phyloP scores from a whole-genome alignment of 2,113 vertebrate genomes.

The Pseudolaguvia tuberculata region DNA sequence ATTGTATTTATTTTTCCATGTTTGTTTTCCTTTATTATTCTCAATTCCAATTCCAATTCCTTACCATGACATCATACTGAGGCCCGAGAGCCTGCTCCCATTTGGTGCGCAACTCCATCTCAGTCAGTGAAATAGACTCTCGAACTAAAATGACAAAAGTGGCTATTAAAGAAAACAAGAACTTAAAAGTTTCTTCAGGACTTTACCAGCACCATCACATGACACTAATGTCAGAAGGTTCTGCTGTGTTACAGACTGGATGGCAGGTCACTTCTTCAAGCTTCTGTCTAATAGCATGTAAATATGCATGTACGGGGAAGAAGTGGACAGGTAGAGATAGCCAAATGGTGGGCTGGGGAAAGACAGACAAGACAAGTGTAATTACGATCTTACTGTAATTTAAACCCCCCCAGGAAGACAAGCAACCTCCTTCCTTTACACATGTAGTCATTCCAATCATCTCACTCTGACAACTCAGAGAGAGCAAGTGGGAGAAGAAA shows the following conservation, averaged over 20 bases:
- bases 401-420: constrained; percentile 27
- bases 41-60: constrained; percentile 33
- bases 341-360: not conserved
- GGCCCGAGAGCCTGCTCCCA: constrained; percentile 87
- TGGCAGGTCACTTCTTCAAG: not conserved
- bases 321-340: not conserved
- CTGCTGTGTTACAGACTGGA: not conserved
- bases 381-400: constrained; percentile 29
- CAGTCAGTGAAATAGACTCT: constrained; percentile 52
- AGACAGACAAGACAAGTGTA: constrained; percentile 2
- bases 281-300: not conserved
- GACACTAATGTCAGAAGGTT: constrained; percentile 24
- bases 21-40: not conserved
- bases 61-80: constrained; percentile 88
- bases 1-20: not conserved
- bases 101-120: constrained; percentile 75
- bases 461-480: constrained; percentile 20
- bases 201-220: constrained; percentile 5
- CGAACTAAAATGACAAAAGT: constrained; percentile 56
- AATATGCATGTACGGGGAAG: not conserved
- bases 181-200: constrained; percentile 8
- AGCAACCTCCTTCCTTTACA: constrained; percentile 35
- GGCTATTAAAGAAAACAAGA: constrained; percentile 32
- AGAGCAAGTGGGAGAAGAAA: constrained; percentile 21
- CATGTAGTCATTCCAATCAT: constrained; percentile 38